phyloP scores from a whole-genome alignment of 2,797 vertebrate genomes.

The Neosalanx taihuensis region DNA sequence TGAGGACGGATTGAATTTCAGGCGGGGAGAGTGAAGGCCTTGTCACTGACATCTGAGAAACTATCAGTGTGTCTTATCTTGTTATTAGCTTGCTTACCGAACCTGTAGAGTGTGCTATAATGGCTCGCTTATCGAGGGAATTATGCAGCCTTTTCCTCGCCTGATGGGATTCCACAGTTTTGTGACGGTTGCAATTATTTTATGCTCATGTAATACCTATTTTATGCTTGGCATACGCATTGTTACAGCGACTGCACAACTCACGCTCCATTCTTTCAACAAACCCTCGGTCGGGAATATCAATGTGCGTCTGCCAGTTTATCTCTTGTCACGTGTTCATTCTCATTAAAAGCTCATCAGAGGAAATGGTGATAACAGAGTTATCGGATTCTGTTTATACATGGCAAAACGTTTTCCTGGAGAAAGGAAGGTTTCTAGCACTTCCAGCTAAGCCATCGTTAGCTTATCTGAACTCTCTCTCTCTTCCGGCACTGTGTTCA shows the following conservation, averaged over 20 bases:
- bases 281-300: background rate
- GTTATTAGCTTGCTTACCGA: background rate
- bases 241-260: constrained; percentile 36
- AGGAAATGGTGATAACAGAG: constrained; percentile 19
- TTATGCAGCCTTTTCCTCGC: constrained; percentile 11
- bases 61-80: background rate
- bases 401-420: constrained; percentile 6
- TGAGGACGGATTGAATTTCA: background rate
- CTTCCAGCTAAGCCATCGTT: constrained; percentile 21
- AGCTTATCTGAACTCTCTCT: background rate
- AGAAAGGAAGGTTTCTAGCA: constrained; percentile 8
- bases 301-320: constrained; percentile 15
- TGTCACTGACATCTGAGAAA: background rate
- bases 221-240: constrained; percentile 40
- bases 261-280: constrained; percentile 12
- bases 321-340: constrained; percentile 35
- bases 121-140: constrained; percentile 17
- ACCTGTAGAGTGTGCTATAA: background rate
- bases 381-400: constrained; percentile 29
- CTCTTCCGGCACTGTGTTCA: background rate
- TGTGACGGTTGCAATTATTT: constrained; percentile 35
- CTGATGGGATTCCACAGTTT: constrained; percentile 50
- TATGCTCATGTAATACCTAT: constrained; percentile 46
- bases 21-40: background rate
- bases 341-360: constrained; percentile 39